phyloP scores from a whole-genome alignment of 2,113 vertebrate species.

The Nothobranchius kuhntae region DNA sequence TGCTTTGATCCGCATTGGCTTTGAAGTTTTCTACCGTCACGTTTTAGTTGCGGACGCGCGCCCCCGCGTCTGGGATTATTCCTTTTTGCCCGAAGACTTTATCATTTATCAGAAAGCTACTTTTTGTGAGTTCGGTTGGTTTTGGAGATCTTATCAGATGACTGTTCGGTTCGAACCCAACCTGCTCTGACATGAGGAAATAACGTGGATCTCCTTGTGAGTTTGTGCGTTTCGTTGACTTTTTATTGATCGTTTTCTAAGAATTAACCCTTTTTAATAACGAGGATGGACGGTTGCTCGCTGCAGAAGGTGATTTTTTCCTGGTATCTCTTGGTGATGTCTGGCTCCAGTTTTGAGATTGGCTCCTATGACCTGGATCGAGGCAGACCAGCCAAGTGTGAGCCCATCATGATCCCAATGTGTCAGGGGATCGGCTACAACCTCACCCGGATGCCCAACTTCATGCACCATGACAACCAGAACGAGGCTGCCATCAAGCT shows the following conservation, averaged over 20 bases:
- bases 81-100: constrained; percentile 4
- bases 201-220: constrained; percentile 37
- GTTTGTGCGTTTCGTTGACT: constrained; percentile 6
- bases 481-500: constrained; percentile 91
- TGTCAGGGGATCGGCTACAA: constrained; percentile 98
- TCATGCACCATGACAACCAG: constrained; percentile 93
- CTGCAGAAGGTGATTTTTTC: constrained; percentile 70
- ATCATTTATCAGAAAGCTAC: background rate
- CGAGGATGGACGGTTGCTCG: constrained; percentile 70
- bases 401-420: constrained; percentile 94
- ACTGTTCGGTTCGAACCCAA: constrained; percentile 21
- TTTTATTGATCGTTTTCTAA: constrained; percentile 28
- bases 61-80: constrained; percentile 27
- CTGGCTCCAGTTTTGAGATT: constrained; percentile 85
- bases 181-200: constrained; percentile 53
- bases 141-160: constrained; percentile 9
- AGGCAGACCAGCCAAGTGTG: constrained; percentile 89
- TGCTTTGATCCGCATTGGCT: constrained; percentile 6
- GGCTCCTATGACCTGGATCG: constrained; percentile 87
- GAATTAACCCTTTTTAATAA: constrained; percentile 15
- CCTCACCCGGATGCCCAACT: constrained; percentile 97
- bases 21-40: constrained; percentile 59
- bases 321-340: constrained; percentile 81
- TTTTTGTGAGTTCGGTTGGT: background rate
- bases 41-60: constrained; percentile 34